Percentiles rank a stretch among this genome's conserved stretches.
Evolutionary conservation across 2,113 vertebrate species (phyloP).

Genomic region (Silurus asotus): DNA sequence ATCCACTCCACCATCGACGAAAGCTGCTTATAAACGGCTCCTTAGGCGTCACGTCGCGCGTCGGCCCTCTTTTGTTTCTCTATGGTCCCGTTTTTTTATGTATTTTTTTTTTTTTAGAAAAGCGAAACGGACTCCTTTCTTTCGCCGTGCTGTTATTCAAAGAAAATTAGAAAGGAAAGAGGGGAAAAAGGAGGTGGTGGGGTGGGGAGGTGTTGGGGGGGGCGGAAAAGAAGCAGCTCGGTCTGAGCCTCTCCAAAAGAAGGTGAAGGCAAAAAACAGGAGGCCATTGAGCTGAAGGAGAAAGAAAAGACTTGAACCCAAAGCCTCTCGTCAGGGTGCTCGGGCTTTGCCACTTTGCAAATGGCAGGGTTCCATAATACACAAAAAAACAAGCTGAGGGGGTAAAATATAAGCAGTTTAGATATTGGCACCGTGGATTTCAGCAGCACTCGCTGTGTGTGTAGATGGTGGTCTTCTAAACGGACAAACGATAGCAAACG

Average conservation of each 20-base stretch:
- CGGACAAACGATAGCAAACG: no score
- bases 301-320: conserved; percentile 12
- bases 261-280: conserved; percentile 29
- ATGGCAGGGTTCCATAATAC: conserved; percentile 4
- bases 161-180: conserved; percentile 11
- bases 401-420: conserved; percentile 13
- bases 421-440: background rate
- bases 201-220: background rate
- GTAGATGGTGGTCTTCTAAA: no score
- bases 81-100: conserved; percentile 34
- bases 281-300: conserved; percentile 29
- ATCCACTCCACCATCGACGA: background rate
- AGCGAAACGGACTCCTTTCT: conserved; percentile 29
- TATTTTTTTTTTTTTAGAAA: conserved; percentile 33
- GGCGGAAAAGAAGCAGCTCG: background rate
- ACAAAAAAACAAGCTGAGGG: background rate
- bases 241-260: conserved; percentile 18
- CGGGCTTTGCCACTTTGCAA: conserved; percentile 15
- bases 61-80: conserved; percentile 32
- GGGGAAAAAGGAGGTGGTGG: background rate
- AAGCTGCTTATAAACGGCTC: conserved; percentile 3
- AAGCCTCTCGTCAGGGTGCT: conserved; percentile 27
- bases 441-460: background rate
- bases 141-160: conserved; percentile 34
- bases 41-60: conserved; percentile 21